Percentiles rank a stretch among this genome's conserved stretches.
phyloP scores from a whole-genome alignment of 1,140 invertebrate species.

The Ips nitidus region DNA sequence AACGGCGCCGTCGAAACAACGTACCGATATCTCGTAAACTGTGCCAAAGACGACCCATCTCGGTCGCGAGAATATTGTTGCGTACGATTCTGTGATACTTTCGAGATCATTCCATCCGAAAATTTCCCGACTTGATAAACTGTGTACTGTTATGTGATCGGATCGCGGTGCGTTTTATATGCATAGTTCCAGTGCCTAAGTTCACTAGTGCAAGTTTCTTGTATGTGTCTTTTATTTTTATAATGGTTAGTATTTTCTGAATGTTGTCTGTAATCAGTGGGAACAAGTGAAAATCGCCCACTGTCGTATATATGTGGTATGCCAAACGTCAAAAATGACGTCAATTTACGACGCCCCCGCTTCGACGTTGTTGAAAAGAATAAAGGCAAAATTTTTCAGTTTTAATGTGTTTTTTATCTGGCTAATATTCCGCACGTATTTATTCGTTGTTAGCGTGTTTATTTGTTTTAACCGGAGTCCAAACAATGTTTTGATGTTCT shows the following conservation, averaged over 20 bases:
- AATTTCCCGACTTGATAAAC: neutral
- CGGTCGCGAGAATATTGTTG: constrained; percentile 8
- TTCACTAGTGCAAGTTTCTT: neutral
- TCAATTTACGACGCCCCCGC: constrained; percentile 45
- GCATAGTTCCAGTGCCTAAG: neutral
- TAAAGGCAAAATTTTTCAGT: constrained; percentile 30
- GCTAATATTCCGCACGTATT: constrained; percentile 16
- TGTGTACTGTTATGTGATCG: constrained; percentile 27
- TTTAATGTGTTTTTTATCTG: constrained; percentile 33
- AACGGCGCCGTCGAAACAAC: constrained; percentile 13
- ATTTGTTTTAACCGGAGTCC: constrained; percentile 6
- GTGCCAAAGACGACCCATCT: neutral
- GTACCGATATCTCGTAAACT: constrained; percentile 13
- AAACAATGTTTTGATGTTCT: constrained; percentile 11
- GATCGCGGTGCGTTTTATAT: neutral
- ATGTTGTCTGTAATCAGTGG: neutral
- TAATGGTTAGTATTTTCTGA: constrained; percentile 30
- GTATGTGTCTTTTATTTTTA: constrained; percentile 11
- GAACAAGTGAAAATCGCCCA: constrained; percentile 34
- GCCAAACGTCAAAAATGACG: constrained; percentile 48
- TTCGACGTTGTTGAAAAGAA: constrained; percentile 21
- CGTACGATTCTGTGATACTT: constrained; percentile 20
- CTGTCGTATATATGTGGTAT: constrained; percentile 41
- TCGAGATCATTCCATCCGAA: constrained; percentile 23
- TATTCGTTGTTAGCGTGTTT: constrained; percentile 18